Percentiles rank a stretch among this genome's conserved stretches.
Evolutionary conservation across 1,140 invertebrate species (phyloP).

Genomic region (Lordiphosa mommai): DNA sequence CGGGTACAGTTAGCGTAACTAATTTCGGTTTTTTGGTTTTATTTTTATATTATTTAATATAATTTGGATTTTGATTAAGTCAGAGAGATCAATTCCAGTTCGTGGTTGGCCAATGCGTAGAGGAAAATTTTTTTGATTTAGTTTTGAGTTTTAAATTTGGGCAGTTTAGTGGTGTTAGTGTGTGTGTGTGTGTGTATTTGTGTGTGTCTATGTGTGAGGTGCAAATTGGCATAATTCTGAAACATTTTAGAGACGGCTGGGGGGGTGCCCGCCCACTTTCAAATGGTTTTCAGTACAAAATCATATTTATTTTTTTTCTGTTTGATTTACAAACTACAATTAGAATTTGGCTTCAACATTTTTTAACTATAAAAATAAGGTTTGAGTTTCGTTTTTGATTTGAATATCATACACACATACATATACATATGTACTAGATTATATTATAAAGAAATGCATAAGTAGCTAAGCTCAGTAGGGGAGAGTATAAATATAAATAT

Average conservation of each 20-base stretch:
- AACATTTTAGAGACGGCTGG: not conserved
- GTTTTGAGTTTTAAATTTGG: constrained; percentile 26
- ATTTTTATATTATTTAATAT: constrained; percentile 17
- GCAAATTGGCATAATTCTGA: constrained; percentile 34
- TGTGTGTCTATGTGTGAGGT: constrained; percentile 46
- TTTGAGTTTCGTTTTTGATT: constrained; percentile 20
- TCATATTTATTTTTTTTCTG: constrained; percentile 55
- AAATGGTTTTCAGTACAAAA: constrained; percentile 56
- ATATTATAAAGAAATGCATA: constrained; percentile 10
- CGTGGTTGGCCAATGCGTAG: constrained; percentile 49
- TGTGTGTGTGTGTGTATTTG: constrained; percentile 32
- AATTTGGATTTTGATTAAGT: constrained; percentile 21
- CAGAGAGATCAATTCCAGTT: constrained; percentile 43
- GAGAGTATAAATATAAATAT: constrained; percentile 1
- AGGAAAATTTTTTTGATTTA: constrained; percentile 58
- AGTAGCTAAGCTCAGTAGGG: constrained; percentile 4
- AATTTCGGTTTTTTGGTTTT: constrained; percentile 33
- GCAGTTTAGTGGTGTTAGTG: constrained; percentile 43
- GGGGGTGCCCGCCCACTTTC: not conserved
- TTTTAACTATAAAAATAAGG: constrained; percentile 51
- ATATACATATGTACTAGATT: constrained; percentile 4
- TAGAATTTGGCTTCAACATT: constrained; percentile 61
- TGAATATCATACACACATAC: constrained; percentile 6
- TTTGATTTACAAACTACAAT: constrained; percentile 12
- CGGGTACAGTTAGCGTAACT: constrained; percentile 79